Percentiles rank a stretch among this genome's conserved stretches.
Evolutionary conservation across 2,797 vertebrate genomes (phyloP).

Genomic region (Crax fasciolata): DNA sequence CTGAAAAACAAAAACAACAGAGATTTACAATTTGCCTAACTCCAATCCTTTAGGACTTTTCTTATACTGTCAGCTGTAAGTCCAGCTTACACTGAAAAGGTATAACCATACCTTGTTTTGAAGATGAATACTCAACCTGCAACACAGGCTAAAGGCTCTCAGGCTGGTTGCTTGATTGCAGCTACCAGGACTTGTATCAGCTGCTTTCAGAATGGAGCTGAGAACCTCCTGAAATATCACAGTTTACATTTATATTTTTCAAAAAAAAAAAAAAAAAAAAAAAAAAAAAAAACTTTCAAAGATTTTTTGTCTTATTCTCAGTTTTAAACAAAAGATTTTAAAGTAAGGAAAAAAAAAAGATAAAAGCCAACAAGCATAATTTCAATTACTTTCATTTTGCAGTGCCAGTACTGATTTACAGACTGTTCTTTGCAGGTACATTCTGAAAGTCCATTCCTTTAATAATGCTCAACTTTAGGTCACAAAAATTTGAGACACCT

Average conservation of each 20-base stretch:
- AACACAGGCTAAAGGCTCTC: conserved; percentile 87
- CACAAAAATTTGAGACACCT: neutral
- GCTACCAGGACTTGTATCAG: conserved; percentile 25
- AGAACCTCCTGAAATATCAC: conserved; percentile 82
- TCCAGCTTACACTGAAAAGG: neutral
- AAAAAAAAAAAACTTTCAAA: neutral
- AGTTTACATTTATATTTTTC: neutral
- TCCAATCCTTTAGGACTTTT: neutral
- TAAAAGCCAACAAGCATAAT: neutral
- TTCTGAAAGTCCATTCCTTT: neutral
- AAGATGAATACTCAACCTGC: conserved; percentile 89
- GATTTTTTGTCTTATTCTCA: neutral
- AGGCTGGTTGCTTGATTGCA: conserved; percentile 82
- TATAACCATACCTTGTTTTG: conserved; percentile 85
- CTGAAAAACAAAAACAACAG: conserved; percentile 70
- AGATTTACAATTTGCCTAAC: neutral
- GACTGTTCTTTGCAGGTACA: neutral
- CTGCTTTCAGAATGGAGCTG: conserved; percentile 79
- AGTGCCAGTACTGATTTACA: neutral
- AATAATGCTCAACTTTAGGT: neutral
- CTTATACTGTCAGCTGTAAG: neutral
- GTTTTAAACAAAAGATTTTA: neutral
- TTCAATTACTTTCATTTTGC: neutral
- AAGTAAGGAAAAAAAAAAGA: neutral
- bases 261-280: neutral